Conservation (phyloP, 2,797 vertebrate genomes). For the Odontamblyopus lacepedii region DNA sequence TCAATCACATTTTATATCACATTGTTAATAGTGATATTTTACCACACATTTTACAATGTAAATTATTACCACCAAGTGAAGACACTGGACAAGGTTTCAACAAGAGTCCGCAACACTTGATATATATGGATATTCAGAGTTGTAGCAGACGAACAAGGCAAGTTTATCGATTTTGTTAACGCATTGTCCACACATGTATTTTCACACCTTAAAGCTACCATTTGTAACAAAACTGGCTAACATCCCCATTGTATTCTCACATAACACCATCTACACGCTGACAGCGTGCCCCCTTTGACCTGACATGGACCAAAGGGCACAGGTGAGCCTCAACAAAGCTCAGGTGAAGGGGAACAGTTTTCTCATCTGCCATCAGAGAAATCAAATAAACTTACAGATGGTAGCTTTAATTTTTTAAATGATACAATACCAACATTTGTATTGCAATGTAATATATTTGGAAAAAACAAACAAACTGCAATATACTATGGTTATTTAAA, state of each 20-base stretch:
- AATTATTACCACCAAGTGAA: not conserved
- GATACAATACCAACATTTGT: too few relatives aligned
- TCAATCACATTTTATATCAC: slow-evolving; percentile 3
- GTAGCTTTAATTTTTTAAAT: too few relatives aligned
- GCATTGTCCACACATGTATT: not conserved
- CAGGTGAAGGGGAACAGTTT: too few relatives aligned
- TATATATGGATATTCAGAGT: not conserved
- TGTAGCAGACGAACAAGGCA: slow-evolving; percentile 1
- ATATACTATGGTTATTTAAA: not conserved
- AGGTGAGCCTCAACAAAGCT: too few relatives aligned
- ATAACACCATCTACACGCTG: too few relatives aligned
- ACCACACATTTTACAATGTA: not conserved
- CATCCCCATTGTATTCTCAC: too few relatives aligned
- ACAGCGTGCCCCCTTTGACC: too few relatives aligned
- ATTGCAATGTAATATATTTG: not conserved
- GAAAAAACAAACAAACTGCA: not conserved
- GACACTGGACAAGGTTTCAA: not conserved
- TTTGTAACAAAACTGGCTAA: too few relatives aligned
- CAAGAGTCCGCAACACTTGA: not conserved
- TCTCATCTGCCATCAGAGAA: too few relatives aligned
- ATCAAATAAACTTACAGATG: too few relatives aligned
- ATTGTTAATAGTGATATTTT: not conserved
- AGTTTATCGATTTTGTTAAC: not conserved
- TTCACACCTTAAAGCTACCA: not conserved
- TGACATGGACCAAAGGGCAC: too few relatives aligned